phyloP scores from a whole-genome alignment of 2,113 vertebrate species.

The Cathartes aura region DNA sequence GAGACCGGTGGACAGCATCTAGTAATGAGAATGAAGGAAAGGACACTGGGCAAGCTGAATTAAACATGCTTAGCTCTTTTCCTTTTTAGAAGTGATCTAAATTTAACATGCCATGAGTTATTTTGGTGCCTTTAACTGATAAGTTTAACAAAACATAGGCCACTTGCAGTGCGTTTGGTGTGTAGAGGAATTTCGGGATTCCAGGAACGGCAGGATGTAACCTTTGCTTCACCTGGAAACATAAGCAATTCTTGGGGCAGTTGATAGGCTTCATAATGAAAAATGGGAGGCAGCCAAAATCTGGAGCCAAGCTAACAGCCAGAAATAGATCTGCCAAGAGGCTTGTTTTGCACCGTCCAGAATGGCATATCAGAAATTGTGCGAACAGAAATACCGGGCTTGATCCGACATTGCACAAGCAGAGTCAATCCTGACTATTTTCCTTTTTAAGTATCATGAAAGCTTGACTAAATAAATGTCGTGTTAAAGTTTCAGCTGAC shows the following conservation, averaged over 20 bases:
- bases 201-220: conserved; percentile 69
- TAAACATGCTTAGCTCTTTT: conserved; percentile 52
- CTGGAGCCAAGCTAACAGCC: conserved; percentile 25
- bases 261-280: conserved; percentile 50
- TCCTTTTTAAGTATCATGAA: conserved; percentile 22
- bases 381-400: background rate
- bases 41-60: background rate
- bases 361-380: background rate
- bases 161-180: background rate
- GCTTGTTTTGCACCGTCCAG: background rate
- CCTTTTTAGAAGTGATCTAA: conserved; percentile 59
- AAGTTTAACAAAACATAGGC: conserved; percentile 41
- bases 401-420: background rate
- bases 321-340: conserved; percentile 57
- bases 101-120: conserved; percentile 63
- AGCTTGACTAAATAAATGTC: background rate
- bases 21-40: background rate
- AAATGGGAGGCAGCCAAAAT: conserved; percentile 58
- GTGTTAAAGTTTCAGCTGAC: background rate
- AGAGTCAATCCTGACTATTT: background rate
- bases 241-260: conserved; percentile 42
- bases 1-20: background rate
- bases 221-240: conserved; percentile 77
- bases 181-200: conserved; percentile 15
- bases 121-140: conserved; percentile 43